Conservation (phyloP, 1,140 invertebrate genomes). For the Dysdera silvatica region DNA sequence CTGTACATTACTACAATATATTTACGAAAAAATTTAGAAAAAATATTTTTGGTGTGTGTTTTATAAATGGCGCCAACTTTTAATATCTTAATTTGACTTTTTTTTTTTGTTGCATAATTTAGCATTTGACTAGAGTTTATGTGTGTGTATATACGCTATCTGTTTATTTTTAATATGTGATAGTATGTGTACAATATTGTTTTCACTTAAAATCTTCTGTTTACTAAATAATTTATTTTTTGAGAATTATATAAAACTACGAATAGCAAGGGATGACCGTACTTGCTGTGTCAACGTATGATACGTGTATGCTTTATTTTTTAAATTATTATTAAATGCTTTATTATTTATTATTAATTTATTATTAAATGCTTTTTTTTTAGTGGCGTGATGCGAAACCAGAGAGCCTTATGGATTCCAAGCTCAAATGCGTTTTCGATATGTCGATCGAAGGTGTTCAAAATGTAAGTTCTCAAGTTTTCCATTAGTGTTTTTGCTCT, state of each 20-base stretch:
- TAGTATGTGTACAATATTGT: not conserved
- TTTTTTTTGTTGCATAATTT: too few species aligned
- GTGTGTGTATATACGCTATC: too few species aligned
- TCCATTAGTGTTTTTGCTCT: not conserved
- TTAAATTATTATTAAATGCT: not conserved
- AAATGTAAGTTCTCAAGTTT: conserved; percentile 14
- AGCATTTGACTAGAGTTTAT: too few species aligned
- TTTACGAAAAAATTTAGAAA: too few species aligned
- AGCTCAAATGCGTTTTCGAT: conserved; percentile 36
- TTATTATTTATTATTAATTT: not conserved
- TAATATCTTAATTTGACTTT: too few species aligned
- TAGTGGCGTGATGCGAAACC: conserved; percentile 31
- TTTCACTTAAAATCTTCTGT: not conserved
- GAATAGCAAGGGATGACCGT: too few species aligned
- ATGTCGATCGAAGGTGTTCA: conserved; percentile 13
- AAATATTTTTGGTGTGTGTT: too few species aligned
- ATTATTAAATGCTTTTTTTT: not conserved
- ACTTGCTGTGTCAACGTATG: too few species aligned
- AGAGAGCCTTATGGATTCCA: conserved; percentile 37
- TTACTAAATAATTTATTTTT: not conserved
- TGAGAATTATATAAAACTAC: not conserved
- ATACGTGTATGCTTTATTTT: too few species aligned
- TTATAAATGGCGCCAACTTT: too few species aligned
- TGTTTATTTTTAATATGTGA: not conserved
- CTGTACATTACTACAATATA: too few species aligned